Evolutionary conservation across 2,888 invertebrate genomes (phyloP).

Genomic region (Trilocha varians): DNA sequence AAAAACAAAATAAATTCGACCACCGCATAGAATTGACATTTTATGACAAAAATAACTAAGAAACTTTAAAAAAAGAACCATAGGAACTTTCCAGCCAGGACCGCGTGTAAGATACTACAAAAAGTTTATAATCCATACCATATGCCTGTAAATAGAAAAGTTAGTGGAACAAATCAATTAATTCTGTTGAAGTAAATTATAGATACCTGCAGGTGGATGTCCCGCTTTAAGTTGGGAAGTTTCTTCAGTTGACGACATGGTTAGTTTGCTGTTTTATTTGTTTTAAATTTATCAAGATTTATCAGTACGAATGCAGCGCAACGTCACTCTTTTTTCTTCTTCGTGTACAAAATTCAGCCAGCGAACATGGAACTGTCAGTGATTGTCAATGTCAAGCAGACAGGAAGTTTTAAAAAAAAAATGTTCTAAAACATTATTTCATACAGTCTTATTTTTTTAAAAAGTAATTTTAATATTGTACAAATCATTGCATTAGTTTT

Average conservation of each 20-base stretch:
- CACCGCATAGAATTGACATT: constrained; percentile 14
- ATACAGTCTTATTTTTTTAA: too few species aligned
- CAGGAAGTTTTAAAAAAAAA: too few species aligned
- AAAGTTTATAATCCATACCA: neutral
- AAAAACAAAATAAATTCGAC: constrained; percentile 9
- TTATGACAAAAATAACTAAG: neutral
- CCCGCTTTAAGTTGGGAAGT: constrained; percentile 86
- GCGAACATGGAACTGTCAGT: constrained; percentile 18
- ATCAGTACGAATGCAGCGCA: constrained; percentile 9
- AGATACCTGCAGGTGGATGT: constrained; percentile 93
- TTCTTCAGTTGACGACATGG: constrained; percentile 67
- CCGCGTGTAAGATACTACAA: too few species aligned
- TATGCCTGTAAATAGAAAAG: neutral
- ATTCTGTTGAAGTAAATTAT: too few species aligned
- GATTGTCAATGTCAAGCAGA: constrained; percentile 8
- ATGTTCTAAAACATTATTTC: too few species aligned
- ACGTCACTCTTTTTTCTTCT: constrained; percentile 14
- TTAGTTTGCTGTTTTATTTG: constrained; percentile 1
- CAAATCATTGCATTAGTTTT: too few species aligned
- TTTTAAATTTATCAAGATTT: constrained; percentile 1
- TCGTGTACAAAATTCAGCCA: constrained; percentile 6
- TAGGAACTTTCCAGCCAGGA: neutral
- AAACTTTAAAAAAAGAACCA: neutral
- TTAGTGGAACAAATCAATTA: too few species aligned
- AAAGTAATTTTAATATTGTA: too few species aligned